Evolutionary conservation across 2,113 vertebrate genomes (phyloP).

Genomic region (Gymnarchus niloticus): DNA sequence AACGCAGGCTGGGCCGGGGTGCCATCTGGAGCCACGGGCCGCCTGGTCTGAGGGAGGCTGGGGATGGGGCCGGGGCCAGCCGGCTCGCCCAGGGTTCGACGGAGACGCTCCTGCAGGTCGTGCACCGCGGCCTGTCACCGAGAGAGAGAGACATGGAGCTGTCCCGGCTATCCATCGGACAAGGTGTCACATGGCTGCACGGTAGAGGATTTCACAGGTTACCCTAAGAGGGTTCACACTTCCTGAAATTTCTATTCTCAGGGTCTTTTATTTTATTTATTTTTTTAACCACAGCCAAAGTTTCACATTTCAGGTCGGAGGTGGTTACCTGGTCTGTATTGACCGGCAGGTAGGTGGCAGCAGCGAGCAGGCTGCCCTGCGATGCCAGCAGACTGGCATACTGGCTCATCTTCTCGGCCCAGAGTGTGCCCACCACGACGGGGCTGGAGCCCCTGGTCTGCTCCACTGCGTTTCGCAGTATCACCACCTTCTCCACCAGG

Average conservation of each 20-base stretch:
- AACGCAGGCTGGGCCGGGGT: constrained; percentile 42
- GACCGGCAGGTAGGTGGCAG: constrained; percentile 82
- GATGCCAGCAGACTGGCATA: constrained; percentile 86
- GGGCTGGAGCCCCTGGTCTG: constrained; percentile 64
- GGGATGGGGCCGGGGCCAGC: constrained; percentile 16
- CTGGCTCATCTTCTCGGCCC: constrained; percentile 88
- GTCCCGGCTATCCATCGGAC: not conserved
- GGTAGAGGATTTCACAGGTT: not conserved
- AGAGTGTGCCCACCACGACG: constrained; percentile 63
- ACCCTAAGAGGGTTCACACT: too few species aligned
- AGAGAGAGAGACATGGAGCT: not conserved
- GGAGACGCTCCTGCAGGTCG: constrained; percentile 79
- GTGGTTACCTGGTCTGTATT: constrained; percentile 72
- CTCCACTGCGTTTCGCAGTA: constrained; percentile 79
- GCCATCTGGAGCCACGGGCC: constrained; percentile 42
- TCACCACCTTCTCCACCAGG: constrained; percentile 92
- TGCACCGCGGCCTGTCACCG: constrained; percentile 63
- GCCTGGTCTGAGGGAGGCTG: constrained; percentile 44
- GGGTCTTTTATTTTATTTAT: too few species aligned
- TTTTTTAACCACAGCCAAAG: not conserved
- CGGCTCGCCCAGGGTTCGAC: constrained; percentile 74
- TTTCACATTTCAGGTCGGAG: not conserved
- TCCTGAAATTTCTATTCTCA: too few species aligned
- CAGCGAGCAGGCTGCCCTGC: constrained; percentile 85
- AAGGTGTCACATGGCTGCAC: not conserved